These are phyloP conservation scores for Delia radicum DNA, from an alignment of 1,140 invertebrate species.

Conservation along the genomic window DNA sequence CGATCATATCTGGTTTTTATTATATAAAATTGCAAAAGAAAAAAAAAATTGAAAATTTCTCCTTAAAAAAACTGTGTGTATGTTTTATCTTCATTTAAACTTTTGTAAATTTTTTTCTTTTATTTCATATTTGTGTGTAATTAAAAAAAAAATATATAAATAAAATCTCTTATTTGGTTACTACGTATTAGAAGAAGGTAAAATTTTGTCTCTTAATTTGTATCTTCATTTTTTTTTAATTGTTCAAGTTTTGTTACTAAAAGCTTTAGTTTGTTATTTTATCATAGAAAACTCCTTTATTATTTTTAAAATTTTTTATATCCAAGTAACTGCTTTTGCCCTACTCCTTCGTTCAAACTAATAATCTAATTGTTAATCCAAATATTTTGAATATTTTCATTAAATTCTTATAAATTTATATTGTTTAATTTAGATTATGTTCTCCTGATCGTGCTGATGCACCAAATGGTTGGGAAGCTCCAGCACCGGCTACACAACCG, in stretches of 20 bases:
- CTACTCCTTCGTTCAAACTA: too few relatives aligned
- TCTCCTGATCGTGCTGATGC: slow-evolving; percentile 59
- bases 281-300: background rate
- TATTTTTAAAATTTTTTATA: background rate
- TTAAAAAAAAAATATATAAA: slow-evolving; percentile 31
- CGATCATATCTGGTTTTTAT: too few relatives aligned
- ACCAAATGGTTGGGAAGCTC: slow-evolving; percentile 60
- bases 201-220: slow-evolving; percentile 35
- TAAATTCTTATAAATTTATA: background rate
- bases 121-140: slow-evolving; percentile 29
- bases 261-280: background rate
- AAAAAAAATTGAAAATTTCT: background rate
- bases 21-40: too few relatives aligned
- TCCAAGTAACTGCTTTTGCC: background rate
- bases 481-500: slow-evolving; percentile 62
- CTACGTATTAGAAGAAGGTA: slow-evolving; percentile 55
- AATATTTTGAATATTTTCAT: too few relatives aligned
- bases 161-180: slow-evolving; percentile 27
- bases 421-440: slow-evolving; percentile 53
- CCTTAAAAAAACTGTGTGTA: background rate
- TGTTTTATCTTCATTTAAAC: slow-evolving; percentile 18
- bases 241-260: background rate
- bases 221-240: slow-evolving; percentile 28
- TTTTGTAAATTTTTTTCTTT: slow-evolving; percentile 27
- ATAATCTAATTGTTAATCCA: too few relatives aligned